Evolutionary conservation across 1,140 invertebrate genomes (phyloP).

Genomic region (Trichoplusia ni): DNA sequence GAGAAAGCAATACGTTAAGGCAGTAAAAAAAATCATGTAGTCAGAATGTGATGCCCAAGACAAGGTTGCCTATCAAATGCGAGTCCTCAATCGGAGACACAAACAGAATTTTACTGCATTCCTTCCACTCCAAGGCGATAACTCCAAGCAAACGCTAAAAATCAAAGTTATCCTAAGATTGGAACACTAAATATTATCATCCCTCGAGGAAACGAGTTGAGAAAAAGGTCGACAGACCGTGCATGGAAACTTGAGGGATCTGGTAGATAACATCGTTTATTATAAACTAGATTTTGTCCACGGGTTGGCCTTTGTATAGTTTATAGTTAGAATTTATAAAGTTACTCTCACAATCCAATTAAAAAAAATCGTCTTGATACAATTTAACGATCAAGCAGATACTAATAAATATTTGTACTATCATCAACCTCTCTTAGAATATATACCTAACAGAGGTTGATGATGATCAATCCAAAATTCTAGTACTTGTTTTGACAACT

Average conservation of each 20-base stretch:
- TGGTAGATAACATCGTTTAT: constrained; percentile 60
- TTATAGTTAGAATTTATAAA: not conserved
- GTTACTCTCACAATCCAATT: too few relatives aligned
- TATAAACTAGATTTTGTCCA: constrained; percentile 31
- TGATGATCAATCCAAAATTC: too few relatives aligned
- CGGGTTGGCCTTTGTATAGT: not conserved
- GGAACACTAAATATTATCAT: constrained; percentile 61
- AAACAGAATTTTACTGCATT: constrained; percentile 16
- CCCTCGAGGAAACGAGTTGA: constrained; percentile 47
- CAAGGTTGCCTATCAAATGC: not conserved
- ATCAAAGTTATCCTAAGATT: constrained; percentile 37
- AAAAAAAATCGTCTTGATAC: too few relatives aligned
- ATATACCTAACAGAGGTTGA: too few relatives aligned
- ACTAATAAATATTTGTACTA: too few relatives aligned
- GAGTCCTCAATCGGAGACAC: not conserved
- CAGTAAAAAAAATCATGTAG: too few relatives aligned
- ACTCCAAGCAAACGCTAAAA: constrained; percentile 23
- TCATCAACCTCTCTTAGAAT: too few relatives aligned
- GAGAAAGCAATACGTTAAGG: too few relatives aligned
- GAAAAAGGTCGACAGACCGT: constrained; percentile 52
- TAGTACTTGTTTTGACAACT: too few relatives aligned
- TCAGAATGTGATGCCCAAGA: too few relatives aligned
- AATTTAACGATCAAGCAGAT: too few relatives aligned
- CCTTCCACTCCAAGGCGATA: constrained; percentile 3
- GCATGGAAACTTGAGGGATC: constrained; percentile 59